These are phyloP conservation scores for Nothocercus julius DNA, from an alignment of 2,113 vertebrate species.

Conservation along the genomic window DNA sequence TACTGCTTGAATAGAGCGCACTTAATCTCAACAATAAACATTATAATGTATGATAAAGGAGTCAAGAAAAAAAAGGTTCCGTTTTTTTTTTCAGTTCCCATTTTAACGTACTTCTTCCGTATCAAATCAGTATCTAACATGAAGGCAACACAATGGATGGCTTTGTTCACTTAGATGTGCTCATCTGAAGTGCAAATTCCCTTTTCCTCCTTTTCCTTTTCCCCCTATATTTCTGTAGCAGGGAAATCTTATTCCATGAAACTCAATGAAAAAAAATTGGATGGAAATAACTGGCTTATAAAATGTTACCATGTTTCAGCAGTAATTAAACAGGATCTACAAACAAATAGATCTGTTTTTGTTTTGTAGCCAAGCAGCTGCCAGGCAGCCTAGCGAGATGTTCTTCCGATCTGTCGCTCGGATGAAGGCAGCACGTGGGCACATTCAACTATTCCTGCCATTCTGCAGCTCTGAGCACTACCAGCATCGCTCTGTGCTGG, in stretches of 20 bases:
- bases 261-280: not conserved
- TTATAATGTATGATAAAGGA: conserved; percentile 56
- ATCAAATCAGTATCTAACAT: conserved; percentile 65
- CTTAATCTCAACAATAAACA: conserved; percentile 71
- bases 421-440: fast-evolving
- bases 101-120: conserved; percentile 51
- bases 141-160: conserved; percentile 37
- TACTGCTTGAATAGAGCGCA: conserved; percentile 65
- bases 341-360: not conserved
- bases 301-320: not conserved
- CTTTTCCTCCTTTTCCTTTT: conserved; percentile 7
- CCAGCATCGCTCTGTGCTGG: not conserved
- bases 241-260: not conserved
- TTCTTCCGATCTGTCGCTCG: not conserved
- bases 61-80: conserved; percentile 1
- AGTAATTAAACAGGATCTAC: not conserved
- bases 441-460: not conserved
- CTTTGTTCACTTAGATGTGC: conserved; percentile 43
- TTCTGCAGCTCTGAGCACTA: not conserved
- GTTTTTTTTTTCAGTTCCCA: not conserved
- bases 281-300: not conserved
- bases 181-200: conserved; percentile 35
- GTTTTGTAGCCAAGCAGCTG: not conserved
- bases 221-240: not conserved
- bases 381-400: not conserved